Percentiles rank a stretch among this genome's conserved stretches.
These are phyloP conservation scores for Cavia porcellus DNA, from an alignment of 2,113 vertebrate genomes.

Conservation along the genomic window DNA sequence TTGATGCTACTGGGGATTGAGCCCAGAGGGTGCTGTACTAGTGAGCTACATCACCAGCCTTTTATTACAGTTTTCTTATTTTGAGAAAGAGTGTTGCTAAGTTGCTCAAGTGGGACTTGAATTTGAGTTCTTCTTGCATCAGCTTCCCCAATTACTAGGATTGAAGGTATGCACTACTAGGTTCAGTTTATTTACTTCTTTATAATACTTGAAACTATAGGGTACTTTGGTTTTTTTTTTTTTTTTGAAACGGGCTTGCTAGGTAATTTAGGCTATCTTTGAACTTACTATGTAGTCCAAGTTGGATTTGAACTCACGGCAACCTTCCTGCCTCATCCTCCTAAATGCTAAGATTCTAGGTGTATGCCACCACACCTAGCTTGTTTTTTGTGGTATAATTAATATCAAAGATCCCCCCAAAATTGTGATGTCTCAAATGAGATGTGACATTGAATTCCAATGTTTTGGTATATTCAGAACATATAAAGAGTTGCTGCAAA, in stretches of 20 bases:
- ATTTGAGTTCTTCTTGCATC: not conserved
- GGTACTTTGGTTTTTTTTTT: not conserved
- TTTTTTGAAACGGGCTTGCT: not conserved
- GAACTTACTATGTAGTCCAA: not conserved
- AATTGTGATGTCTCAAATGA: conserved; percentile 33
- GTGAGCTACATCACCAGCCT: not conserved
- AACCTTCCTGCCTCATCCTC: not conserved
- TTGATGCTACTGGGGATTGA: not conserved
- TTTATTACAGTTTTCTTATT: not conserved
- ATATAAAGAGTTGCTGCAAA: conserved; percentile 28
- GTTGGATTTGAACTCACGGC: not conserved
- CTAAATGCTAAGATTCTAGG: not conserved
- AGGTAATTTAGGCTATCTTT: not conserved
- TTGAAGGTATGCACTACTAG: not conserved
- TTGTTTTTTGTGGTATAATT: not conserved
- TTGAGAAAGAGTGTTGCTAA: not conserved
- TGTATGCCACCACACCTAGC: not conserved
- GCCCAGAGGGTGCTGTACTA: not conserved
- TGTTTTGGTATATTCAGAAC: conserved; percentile 38
- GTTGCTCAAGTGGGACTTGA: not conserved
- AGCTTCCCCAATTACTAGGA: not conserved
- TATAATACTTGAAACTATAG: not conserved
- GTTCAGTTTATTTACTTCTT: not conserved
- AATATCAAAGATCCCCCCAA: not conserved
- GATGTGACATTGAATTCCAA: conserved; percentile 2